Conservation (phyloP, 2,113 vertebrate genomes). For the Fregata magnificens region DNA sequence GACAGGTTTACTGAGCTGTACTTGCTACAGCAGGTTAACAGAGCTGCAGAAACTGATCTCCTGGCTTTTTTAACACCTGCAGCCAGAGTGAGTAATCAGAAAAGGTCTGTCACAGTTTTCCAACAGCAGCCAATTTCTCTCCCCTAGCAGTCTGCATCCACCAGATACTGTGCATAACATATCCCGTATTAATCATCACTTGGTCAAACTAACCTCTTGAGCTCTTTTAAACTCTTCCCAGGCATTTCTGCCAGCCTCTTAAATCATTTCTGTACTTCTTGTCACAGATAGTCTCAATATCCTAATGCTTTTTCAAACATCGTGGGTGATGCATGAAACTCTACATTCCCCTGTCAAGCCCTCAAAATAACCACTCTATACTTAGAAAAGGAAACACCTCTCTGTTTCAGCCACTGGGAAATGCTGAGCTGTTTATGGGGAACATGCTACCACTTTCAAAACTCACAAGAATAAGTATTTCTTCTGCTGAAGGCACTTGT, state of each 20-base stretch:
- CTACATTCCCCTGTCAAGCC: conserved; percentile 37
- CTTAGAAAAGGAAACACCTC: conserved; percentile 38
- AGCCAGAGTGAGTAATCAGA: background rate
- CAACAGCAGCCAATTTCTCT: background rate
- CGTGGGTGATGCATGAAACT: conserved; percentile 6
- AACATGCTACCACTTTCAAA: background rate
- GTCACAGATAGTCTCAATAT: conserved; percentile 20
- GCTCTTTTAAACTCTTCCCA: background rate
- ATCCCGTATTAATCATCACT: background rate
- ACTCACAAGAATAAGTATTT: background rate
- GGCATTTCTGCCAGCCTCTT: background rate
- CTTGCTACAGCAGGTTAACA: background rate
- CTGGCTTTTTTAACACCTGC: background rate
- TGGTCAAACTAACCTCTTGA: conserved; percentile 1
- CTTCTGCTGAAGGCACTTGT: background rate
- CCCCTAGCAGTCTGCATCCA: background rate
- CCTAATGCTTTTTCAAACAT: conserved; percentile 44
- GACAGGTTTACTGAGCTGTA: background rate
- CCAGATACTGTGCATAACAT: background rate
- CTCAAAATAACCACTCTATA: conserved; percentile 33
- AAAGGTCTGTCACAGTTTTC: background rate
- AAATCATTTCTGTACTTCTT: conserved; percentile 22
- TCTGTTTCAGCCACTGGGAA: background rate
- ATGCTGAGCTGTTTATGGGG: background rate
- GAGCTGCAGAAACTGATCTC: background rate